phyloP scores from a whole-genome alignment of 2,888 invertebrate species.

The Cynaeus angustus region DNA sequence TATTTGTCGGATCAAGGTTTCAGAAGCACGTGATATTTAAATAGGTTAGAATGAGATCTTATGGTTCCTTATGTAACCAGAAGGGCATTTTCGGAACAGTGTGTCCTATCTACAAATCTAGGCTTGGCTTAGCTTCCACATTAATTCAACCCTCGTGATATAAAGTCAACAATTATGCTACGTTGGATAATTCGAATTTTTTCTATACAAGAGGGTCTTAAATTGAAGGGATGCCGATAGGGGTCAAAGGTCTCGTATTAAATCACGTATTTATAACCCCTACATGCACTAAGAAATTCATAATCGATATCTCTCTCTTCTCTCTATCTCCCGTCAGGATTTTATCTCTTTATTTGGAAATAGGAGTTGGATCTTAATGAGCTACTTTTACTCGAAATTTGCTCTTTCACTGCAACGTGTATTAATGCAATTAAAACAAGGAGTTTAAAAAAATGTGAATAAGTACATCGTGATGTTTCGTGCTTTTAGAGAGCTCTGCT shows the following conservation, averaged over 20 bases:
- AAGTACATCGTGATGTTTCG: too few species aligned
- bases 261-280: conserved; percentile 8
- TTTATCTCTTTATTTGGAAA: conserved; percentile 7
- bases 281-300: conserved; percentile 20
- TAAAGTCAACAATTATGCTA: conserved; percentile 62
- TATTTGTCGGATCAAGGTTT: conserved; percentile 48
- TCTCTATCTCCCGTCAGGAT: conserved; percentile 1
- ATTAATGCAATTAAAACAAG: background rate
- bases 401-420: conserved; percentile 5
- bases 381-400: conserved; percentile 3
- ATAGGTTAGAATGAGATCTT: conserved; percentile 52
- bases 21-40: conserved; percentile 52
- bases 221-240: conserved; percentile 16
- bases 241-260: background rate
- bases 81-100: conserved; percentile 59
- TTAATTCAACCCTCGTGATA: conserved; percentile 65
- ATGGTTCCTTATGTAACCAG: conserved; percentile 51
- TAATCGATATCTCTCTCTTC: conserved; percentile 8
- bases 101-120: conserved; percentile 68
- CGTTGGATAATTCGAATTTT: conserved; percentile 54
- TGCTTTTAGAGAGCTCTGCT: background rate
- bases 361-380: background rate
- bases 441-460: background rate
- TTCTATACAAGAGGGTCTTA: conserved; percentile 32
- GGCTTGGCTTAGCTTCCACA: conserved; percentile 64